These are phyloP conservation scores for Nibea albiflora DNA, from an alignment of 2,113 vertebrate genomes.

Conservation along the genomic window DNA sequence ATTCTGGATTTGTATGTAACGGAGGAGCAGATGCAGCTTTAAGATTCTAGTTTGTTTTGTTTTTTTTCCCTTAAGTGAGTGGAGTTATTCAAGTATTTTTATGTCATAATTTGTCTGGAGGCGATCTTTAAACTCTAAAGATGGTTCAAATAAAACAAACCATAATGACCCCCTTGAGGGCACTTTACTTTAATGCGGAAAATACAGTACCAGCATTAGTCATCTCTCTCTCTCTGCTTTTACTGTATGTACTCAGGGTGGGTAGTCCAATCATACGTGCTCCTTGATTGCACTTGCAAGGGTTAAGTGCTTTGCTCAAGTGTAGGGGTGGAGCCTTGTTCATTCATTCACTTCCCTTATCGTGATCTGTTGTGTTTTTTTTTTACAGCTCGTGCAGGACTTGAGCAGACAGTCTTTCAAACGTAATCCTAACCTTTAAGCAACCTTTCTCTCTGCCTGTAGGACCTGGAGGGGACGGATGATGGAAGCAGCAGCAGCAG, in stretches of 20 bases:
- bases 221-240: slow-evolving; percentile 21
- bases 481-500: slow-evolving; percentile 38
- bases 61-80: neutral
- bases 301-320: slow-evolving; percentile 44
- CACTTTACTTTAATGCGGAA: slow-evolving; percentile 58
- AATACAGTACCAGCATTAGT: slow-evolving; percentile 32
- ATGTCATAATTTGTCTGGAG: neutral
- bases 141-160: neutral
- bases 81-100: neutral
- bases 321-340: slow-evolving; percentile 50
- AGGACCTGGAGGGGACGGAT: slow-evolving; percentile 68
- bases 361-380: slow-evolving; percentile 42
- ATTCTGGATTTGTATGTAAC: neutral
- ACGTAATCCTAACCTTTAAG: neutral
- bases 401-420: neutral
- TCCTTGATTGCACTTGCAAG: slow-evolving; percentile 6
- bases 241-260: slow-evolving; percentile 24
- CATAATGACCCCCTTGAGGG: slow-evolving; percentile 19
- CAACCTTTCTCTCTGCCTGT: slow-evolving; percentile 14
- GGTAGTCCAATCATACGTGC: neutral
- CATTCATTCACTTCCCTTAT: slow-evolving; percentile 58
- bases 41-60: neutral
- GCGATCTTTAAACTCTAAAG: neutral
- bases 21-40: neutral
- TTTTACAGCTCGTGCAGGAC: slow-evolving; percentile 23